Evolutionary conservation across 2,888 invertebrate genomes (phyloP).

Genomic region (Serrognathus titanus): DNA sequence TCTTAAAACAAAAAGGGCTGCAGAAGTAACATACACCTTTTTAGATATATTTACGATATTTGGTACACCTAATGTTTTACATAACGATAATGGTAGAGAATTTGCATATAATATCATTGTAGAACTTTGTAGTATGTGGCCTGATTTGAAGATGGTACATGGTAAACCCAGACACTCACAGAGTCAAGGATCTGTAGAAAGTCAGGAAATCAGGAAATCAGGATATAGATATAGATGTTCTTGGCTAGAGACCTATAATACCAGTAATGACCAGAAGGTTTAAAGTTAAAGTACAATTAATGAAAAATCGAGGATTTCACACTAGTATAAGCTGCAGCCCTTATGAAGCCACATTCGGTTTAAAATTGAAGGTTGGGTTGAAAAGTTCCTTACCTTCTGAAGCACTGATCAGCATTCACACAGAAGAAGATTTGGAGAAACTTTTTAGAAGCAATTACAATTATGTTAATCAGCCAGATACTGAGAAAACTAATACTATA

Average conservation of each 20-base stretch:
- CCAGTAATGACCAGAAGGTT: conserved; percentile 17
- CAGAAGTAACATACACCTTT: conserved; percentile 6
- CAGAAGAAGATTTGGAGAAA: no score
- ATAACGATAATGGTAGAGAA: conserved; percentile 38
- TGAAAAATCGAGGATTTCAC: no score
- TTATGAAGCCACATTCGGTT: no score
- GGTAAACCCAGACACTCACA: conserved; percentile 32
- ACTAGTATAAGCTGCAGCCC: no score
- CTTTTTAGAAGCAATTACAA: no score
- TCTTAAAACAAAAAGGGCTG: conserved; percentile 5
- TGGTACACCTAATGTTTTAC: conserved; percentile 3
- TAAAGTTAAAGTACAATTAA: no score
- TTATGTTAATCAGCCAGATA: no score
- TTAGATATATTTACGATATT: conserved; percentile 2
- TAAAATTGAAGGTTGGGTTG: no score
- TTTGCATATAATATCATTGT: conserved; percentile 33
- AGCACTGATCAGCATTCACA: no score
- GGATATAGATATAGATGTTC: conserved; percentile 34
- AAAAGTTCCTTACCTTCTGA: no score
- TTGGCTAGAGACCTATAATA: conserved; percentile 19
- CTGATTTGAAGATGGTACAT: conserved; percentile 37
- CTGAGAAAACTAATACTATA: no score
- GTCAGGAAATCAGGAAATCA: no score
- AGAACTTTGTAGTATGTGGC: conserved; percentile 34
- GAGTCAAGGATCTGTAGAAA: not conserved